Evolutionary conservation across 2,888 invertebrate species (phyloP).

Genomic region (Cremastinae sp.): DNA sequence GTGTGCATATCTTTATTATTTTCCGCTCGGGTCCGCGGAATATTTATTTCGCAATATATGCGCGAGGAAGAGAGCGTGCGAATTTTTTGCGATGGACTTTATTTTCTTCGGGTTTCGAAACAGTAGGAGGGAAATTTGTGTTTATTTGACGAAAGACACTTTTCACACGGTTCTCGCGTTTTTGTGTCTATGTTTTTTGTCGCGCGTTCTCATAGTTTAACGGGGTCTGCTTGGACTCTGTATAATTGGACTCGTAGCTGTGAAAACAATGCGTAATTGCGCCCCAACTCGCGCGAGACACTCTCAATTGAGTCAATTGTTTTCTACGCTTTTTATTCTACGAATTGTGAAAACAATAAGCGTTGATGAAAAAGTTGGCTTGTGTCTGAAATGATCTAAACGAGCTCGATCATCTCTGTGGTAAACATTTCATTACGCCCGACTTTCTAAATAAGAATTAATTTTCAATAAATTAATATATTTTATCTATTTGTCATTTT

Average conservation of each 20-base stretch:
- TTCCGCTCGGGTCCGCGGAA: too few species aligned
- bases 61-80: too few species aligned
- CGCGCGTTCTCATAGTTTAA: too few species aligned
- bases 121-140: constrained; percentile 6
- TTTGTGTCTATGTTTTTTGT: too few species aligned
- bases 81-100: too few species aligned
- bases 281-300: constrained; percentile 62
- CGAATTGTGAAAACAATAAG: constrained; percentile 30
- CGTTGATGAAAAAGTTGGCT: constrained; percentile 27
- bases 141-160: constrained; percentile 55
- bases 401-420: constrained; percentile 38
- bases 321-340: constrained; percentile 47
- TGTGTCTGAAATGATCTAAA: constrained; percentile 26
- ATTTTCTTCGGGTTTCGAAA: too few species aligned
- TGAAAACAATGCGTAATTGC: constrained; percentile 67
- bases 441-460: too few species aligned
- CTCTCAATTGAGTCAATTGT: constrained; percentile 70
- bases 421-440: constrained; percentile 15
- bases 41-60: too few species aligned
- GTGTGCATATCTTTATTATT: too few species aligned
- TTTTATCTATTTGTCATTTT: constrained; percentile 1
- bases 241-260: constrained; percentile 25
- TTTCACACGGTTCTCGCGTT: constrained; percentile 70
- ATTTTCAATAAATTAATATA: too few species aligned
- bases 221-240: too few species aligned